phyloP scores from a whole-genome alignment of 2,113 vertebrate species.

The Antennarius striatus region DNA sequence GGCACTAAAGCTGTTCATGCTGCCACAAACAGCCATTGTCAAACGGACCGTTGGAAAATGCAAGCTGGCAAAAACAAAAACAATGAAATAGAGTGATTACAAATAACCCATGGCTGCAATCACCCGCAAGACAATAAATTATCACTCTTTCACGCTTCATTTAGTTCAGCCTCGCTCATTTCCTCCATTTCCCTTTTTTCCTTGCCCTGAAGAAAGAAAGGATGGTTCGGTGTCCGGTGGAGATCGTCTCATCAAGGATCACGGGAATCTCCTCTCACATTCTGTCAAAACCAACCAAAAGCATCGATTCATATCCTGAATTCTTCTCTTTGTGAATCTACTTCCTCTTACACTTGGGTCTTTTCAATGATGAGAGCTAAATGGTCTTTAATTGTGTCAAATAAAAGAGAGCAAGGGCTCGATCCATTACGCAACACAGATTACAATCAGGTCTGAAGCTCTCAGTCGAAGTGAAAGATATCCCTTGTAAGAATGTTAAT shows the following conservation, averaged over 20 bases:
- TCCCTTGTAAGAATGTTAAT: slow-evolving; percentile 75
- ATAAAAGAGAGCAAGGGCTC: slow-evolving; percentile 21
- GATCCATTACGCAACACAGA: slow-evolving; percentile 66
- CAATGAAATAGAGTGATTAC: slow-evolving; percentile 21
- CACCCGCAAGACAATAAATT: slow-evolving; percentile 16
- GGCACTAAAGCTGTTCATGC: slow-evolving; percentile 20
- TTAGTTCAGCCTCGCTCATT: slow-evolving; percentile 11
- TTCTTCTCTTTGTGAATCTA: not conserved
- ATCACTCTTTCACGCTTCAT: slow-evolving; percentile 8
- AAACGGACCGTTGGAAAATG: slow-evolving; percentile 33
- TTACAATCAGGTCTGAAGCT: slow-evolving; percentile 48
- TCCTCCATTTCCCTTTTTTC: not conserved
- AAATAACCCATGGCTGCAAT: slow-evolving; percentile 23
- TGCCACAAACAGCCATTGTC: slow-evolving; percentile 28
- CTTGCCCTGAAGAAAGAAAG: not conserved
- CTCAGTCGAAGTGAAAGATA: slow-evolving; percentile 69
- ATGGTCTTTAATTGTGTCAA: slow-evolving; percentile 23
- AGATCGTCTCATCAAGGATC: not conserved
- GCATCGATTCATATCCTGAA: not conserved
- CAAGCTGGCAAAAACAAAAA: slow-evolving; percentile 31
- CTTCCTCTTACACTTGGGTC: not conserved
- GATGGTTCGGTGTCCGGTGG: not conserved
- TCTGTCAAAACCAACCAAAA: too few relatives aligned
- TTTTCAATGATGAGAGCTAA: slow-evolving; percentile 22
- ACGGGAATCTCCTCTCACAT: too few relatives aligned